Base-by-base conservation (phyloP, 2,113 vertebrate species). In the Cephalophus harveyi region DNA sequence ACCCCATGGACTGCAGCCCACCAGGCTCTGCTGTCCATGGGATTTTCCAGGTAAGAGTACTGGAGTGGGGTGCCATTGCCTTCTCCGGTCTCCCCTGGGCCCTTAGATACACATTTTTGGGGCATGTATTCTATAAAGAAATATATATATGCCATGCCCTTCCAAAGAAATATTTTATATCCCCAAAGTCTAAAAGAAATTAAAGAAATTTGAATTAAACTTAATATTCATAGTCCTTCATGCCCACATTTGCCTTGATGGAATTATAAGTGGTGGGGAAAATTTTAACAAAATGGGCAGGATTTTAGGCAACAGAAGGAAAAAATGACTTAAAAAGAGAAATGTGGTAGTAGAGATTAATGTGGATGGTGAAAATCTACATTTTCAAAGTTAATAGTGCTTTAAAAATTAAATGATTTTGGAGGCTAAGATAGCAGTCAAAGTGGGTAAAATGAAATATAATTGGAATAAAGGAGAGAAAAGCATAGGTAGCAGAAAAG, bases 391-490 rank as follows among this genome's bases (percentile, higher is more conserved):
- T 36, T 95, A 92, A 91, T 2, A 83, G 33, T n/a, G 64, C 78
- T 94, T 91, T 82, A 59, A 50, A 97, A 94, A 59, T 46, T 52
- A 74, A 95, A 60, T 25, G 7, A 91, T 74, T 89, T 86, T 78
- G 40, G 87, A 40, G 48, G 36, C n/a, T 86, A 88, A 89, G 33
- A 28, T 94, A 94, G 67, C 67, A 74, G 21, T 23, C n/a, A 92
- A 89, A 89, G 54, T 46, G 30, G 46, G 76, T 23, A 95, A 94
- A 89, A 78, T 40, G 25, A 54, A 94, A 96, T 94, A 54, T 71
- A 94, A 89, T 54, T 93, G 36, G n/a, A 96, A 96, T 23, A 87
- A 93, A 48, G 9, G 11, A 81, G 33, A 62, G 93, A 83, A 84
- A 23, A 79, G 9, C 30, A 74, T 17, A 91, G 40, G 48, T 21